Conservation (phyloP, 2,797 vertebrate genomes). For the Eupleurogrammus muticus region DNA sequence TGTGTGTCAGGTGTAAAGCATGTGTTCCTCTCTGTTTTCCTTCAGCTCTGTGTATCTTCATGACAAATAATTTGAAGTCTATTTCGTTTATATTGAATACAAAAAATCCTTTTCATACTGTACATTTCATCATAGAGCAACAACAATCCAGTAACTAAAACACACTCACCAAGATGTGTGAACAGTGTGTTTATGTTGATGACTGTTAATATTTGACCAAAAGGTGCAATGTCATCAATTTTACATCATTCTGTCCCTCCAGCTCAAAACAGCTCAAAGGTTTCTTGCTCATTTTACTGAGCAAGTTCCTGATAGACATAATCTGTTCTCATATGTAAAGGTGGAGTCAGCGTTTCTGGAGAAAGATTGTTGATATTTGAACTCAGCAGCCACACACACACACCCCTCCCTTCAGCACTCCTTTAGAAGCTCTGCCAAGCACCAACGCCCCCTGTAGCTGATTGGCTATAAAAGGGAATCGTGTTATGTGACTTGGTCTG, state of each 20-base stretch:
- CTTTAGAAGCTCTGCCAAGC: too few species aligned
- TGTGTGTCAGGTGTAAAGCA: neutral
- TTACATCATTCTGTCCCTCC: neutral
- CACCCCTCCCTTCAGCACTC: too few species aligned
- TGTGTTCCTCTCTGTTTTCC: constrained; percentile 1
- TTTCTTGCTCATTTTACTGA: neutral
- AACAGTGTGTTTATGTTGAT: neutral
- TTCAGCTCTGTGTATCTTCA: constrained; percentile 6
- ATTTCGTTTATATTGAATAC: neutral
- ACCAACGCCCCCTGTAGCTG: too few species aligned
- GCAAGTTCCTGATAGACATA: too few species aligned
- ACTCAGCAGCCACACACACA: too few species aligned
- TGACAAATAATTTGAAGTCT: neutral
- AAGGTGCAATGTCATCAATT: neutral
- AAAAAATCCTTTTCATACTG: neutral
- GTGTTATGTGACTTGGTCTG: too few species aligned
- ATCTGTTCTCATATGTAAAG: too few species aligned
- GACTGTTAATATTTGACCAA: neutral
- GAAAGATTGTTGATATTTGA: too few species aligned
- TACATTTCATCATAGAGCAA: neutral
- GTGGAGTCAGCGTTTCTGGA: too few species aligned
- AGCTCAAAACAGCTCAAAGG: neutral
- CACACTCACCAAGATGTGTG: neutral
- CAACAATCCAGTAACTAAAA: neutral
- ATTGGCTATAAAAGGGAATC: too few species aligned